phyloP scores from a whole-genome alignment of 2,888 invertebrate genomes.

The Leptodirus hochenwartii region DNA sequence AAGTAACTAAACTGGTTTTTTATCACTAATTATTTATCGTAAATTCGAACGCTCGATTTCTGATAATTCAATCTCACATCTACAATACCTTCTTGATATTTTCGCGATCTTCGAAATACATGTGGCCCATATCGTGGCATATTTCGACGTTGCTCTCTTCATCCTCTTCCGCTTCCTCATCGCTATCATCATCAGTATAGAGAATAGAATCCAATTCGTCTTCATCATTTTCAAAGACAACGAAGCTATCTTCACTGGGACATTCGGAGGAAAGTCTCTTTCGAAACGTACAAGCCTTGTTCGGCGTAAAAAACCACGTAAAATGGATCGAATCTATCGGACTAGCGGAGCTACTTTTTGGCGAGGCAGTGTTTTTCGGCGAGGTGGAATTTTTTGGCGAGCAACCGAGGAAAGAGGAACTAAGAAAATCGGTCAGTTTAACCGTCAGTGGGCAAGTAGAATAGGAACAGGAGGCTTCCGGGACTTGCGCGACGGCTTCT shows the following conservation, averaged over 20 bases:
- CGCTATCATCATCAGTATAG: slow-evolving; percentile 13
- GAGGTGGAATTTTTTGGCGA: too few species aligned
- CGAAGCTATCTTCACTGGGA: slow-evolving; percentile 40
- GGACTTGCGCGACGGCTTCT: too few species aligned
- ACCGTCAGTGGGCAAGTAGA: too few species aligned
- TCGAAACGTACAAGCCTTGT: too few species aligned
- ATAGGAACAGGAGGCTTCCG: too few species aligned
- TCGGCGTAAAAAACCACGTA: too few species aligned
- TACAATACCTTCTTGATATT: slow-evolving; percentile 6
- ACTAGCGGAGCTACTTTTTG: too few species aligned
- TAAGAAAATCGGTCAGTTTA: too few species aligned
- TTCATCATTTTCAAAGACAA: slow-evolving; percentile 30
- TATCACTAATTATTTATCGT: slow-evolving; percentile 1
- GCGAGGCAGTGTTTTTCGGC: too few species aligned
- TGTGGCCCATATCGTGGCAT: slow-evolving; percentile 5
- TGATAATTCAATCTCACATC: slow-evolving; percentile 6
- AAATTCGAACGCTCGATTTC: slow-evolving; percentile 2
- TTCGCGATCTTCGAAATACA: slow-evolving; percentile 5
- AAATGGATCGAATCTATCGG: too few species aligned
- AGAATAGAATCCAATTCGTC: slow-evolving; percentile 10
- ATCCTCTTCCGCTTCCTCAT: slow-evolving; percentile 11
- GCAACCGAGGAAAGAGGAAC: too few species aligned
- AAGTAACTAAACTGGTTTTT: too few species aligned
- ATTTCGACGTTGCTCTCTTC: slow-evolving; percentile 8
- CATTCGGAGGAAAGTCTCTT: slow-evolving; percentile 28